Base-by-base conservation (phyloP, 2,888 invertebrate species). In the Apotomis turbidana region DNA sequence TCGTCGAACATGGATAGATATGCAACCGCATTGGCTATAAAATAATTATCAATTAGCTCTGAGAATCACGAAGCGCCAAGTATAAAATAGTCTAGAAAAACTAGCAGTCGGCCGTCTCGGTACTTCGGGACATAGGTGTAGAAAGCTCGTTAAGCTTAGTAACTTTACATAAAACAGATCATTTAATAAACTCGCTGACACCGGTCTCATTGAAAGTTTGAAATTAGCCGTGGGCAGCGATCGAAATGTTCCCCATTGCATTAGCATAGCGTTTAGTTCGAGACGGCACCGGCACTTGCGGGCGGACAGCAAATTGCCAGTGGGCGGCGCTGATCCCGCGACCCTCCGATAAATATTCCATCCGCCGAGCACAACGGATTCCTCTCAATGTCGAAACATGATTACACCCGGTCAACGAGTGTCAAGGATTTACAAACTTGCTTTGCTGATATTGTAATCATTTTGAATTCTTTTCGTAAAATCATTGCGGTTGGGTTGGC, bases 201-300 rank as follows among this genome's bases (percentile, higher is more conserved):
- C 85, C 85, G 85, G 86, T 86, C 87, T 89, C 88, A 91, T 90
- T 91, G 91, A 90, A 90, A 87, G 88, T 90, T 90, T 86, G 84
- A 90, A 88, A 87, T 88, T 84, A 85, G 85, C 89, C 87, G 90
- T 90, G 87, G 90, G 91, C 88, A 83, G 88, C 83, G 90, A 90
- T 91, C 90, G 90, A 91, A 90, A 89, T 87, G 88, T 86, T 88
- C 84, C 81, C 90, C 89, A 90, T 91, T 90, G 91, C 87, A 92
- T 93, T 91, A 91, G 90, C 92, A 93, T 92, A 91, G 90, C 89
- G 87, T 90, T 91, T 91, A 91, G 91, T 86, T 85, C 80, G 84
- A 89, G 88, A 90, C 85, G 87, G 80, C 82, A 82, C 80, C 77
- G 79, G 63, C 78, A 86, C 66, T 87, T 86, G 81, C 88, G 79